These are phyloP conservation scores for Lagocephalus sceleratus DNA, from an alignment of 2,797 vertebrate species.

Conservation along the genomic window DNA sequence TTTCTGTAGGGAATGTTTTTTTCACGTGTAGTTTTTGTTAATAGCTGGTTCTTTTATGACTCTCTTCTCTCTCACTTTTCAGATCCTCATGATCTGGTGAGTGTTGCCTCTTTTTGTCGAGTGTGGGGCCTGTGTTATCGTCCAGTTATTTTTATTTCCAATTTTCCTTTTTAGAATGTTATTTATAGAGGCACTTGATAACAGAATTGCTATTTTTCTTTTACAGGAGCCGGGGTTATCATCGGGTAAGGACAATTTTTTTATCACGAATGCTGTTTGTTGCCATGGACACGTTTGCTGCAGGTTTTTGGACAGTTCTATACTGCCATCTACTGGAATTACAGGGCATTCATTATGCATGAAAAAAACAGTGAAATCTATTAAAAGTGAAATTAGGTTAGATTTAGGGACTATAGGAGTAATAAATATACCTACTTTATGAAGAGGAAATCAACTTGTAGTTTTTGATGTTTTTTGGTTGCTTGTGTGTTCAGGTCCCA, in stretches of 20 bases:
- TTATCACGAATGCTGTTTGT: constrained; percentile 8
- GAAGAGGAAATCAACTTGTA: not conserved
- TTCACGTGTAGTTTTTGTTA: not conserved
- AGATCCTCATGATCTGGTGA: constrained; percentile 81
- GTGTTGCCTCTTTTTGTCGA: constrained; percentile 30
- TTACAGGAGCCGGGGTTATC: constrained; percentile 76
- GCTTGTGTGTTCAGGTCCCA: constrained; percentile 81
- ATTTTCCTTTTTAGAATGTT: not conserved
- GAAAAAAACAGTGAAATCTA: not conserved
- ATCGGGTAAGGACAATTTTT: constrained; percentile 66
- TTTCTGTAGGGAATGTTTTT: not conserved
- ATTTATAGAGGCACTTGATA: not conserved
- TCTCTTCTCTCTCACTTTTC: constrained; percentile 40
- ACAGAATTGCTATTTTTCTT: constrained; percentile 10
- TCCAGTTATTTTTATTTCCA: not conserved
- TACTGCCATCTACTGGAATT: no score
- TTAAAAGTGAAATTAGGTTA: no score
- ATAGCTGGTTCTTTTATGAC: not conserved
- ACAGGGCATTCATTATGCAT: no score
- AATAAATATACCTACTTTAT: not conserved
- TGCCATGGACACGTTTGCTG: constrained; percentile 6
- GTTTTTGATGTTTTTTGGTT: no score
- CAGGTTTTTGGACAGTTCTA: not conserved
- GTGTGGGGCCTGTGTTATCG: no score
- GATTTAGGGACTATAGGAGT: not conserved